Base-by-base conservation (phyloP, 2,888 invertebrate species). In the Leucania comma region DNA sequence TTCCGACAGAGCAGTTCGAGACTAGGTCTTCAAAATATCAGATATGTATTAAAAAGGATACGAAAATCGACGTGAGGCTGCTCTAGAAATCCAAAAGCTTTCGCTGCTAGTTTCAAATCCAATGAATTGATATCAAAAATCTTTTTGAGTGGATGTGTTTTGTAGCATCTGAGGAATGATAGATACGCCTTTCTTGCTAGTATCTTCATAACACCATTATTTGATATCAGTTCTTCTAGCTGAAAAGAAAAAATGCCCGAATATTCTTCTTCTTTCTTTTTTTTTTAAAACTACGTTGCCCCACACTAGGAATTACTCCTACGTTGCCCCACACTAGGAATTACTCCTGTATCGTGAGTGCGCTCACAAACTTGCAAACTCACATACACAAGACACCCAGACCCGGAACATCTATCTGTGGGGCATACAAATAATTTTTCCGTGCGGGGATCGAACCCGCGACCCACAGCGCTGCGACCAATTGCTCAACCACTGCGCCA, bases 141-240 rank as follows among this genome's bases (percentile, higher is more conserved):
- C 66, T 97, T 97, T 92, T 98, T 99, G 88, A 99, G 96, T 86
- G 98, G 98, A 95, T 99, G 99, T 20, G 98, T 98, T 92, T 99
- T 99, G 91, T 99, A 99, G 20, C 99, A 98, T 80, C 99, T 96
- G 0, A 99, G 97, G 91, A 99, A 99, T 0, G 98, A 97, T 86
- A 99, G 98, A 93, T 98, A 99, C 0, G 99, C 99, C 90, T 99
- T 99, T 91, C 99, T 98, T 3, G 98, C 99, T 29, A 98, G 97
- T 90, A 97, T 97, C 96, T 99, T 98, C 81, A 99, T 96, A 87
- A 98, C 99, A 88, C 99, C 99, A 93, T 99, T 99, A 90, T 97
- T 98, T 57, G 97, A 95, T 84, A 99, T 98, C 79, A 99, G 94
- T 88, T 98, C 98, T 95, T 99, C 99, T 87, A 99, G 93, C 98